Conservation (phyloP, 2,113 vertebrate species). For the Tapirus terrestris region DNA sequence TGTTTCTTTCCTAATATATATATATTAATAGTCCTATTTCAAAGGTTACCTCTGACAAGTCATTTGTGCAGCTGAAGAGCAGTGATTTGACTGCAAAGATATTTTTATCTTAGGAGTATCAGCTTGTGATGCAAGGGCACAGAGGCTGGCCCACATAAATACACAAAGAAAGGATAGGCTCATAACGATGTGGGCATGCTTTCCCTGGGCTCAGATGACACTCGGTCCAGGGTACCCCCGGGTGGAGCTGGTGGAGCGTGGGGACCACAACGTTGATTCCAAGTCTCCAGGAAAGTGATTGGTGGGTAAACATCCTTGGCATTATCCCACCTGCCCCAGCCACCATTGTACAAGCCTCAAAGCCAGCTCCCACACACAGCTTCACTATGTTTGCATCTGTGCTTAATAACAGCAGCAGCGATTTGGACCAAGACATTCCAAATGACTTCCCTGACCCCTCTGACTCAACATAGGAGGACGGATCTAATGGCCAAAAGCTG, state of each 20-base stretch:
- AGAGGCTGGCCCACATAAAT: not conserved
- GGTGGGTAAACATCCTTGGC: not conserved
- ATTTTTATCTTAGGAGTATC: not conserved
- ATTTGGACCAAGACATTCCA: constrained; percentile 43
- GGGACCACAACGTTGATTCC: not conserved
- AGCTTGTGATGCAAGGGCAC: not conserved
- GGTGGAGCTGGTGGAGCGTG: not conserved
- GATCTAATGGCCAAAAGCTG: not conserved
- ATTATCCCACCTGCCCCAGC: not conserved
- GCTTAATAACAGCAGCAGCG: constrained; percentile 2
- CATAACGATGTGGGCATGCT: not conserved
- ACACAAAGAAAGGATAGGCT: not conserved
- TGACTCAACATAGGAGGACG: not conserved
- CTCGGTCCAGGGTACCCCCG: not conserved
- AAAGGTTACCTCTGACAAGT: not conserved
- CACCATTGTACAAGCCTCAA: not conserved
- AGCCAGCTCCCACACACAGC: not conserved
- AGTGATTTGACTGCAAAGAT: not conserved
- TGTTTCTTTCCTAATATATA: not conserved
- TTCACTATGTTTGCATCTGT: not conserved
- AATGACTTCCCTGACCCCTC: not conserved
- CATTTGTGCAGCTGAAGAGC: not conserved
- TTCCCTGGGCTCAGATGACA: not conserved
- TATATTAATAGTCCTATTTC: not conserved
- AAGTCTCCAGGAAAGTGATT: not conserved